Evolutionary conservation across 1,140 invertebrate species (phyloP), one percentile per base, ranked within the genome.

Genomic region (Steinernema feltiae): DNA sequence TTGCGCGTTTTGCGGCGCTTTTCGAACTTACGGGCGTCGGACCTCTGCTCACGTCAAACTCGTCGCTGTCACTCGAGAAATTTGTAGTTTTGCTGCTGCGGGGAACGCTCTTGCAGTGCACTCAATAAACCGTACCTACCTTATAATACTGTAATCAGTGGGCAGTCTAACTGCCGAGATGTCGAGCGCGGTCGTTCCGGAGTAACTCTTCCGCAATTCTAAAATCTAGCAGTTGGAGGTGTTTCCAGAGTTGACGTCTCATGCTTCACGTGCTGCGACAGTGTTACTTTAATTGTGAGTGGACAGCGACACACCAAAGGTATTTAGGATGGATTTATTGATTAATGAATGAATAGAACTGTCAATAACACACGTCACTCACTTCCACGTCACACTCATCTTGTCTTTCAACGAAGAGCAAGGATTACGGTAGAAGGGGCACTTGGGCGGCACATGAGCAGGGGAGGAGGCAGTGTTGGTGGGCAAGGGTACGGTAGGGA

Each of bases 141-240:
- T 63, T 7, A 63, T 63, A 3, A 27, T 27, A 63, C 53, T 63
- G 53, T 27, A 15, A 27, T 63, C 24, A 3, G 24, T 3, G 7
- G 24, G 12, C 53, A 18, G 18, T 7, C 35, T 7, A 7, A 7
- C 24, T 21, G 24, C 24, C 7, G 53, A 63, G 3, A 63, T 21
- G 24, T 63, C 53, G 53, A 63, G 24, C 3, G 53, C 53, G 7
- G 53, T 63, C 12, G 53, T 63, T 15, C 53, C 53, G 15, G 29
- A 78, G 72, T n/a, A 76, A 53, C 41, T 76, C 74, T 70, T 69
- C 41, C 48, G 72, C 69, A 31, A 73, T 41, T 72, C 73, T 72
- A 27, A 32, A 41, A 74, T 17, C n/a, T n/a, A n/a, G n/a, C n/a
- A n/a, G n/a, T n/a, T n/a, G n/a, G n/a, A n/a, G n/a, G n/a, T n/a